A percentile compares a stretch with the other conserved stretches of the same genome.
phyloP scores from a whole-genome alignment of 1,140 invertebrate species.

The Apis mellifera region Amel_HAv3.1 CM009942.2:5996001-5996500 shows the following conservation, averaged over 20 bases:
- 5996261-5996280: not conserved
- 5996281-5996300: not conserved
- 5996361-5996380: not conserved
- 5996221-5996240: not conserved
- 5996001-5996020: not conserved
- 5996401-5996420: conserved; percentile 34
- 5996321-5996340: conserved; percentile 8
- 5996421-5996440: conserved; percentile 35
- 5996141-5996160: not conserved
- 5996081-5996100: not conserved
- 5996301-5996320: not conserved
- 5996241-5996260: not conserved
- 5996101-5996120: not conserved
- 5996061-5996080: not conserved
- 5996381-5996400: conserved; percentile 28
- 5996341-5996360: not conserved
- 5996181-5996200: not conserved
- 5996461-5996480: conserved; percentile 16
- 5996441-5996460: not conserved
- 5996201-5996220: not conserved
- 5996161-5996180: not conserved
- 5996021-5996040: too few relatives aligned
- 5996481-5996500: not conserved
- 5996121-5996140: not conserved
- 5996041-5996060: too few relatives aligned